Conservation (phyloP, 2,113 vertebrate genomes). For the Etheostoma cragini region DNA sequence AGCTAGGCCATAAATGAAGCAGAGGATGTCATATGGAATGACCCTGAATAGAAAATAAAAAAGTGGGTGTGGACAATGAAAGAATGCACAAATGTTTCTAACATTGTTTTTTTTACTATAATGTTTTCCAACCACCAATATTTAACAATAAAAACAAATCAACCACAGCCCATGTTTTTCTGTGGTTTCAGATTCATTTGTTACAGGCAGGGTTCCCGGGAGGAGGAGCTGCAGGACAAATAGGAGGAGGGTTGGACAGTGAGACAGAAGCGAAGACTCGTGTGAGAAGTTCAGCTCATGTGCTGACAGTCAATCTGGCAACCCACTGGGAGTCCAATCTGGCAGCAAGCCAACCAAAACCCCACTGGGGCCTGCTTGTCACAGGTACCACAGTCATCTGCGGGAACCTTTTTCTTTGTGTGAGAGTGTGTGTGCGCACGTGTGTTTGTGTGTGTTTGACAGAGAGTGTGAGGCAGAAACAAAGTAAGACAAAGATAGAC, state of each 20-base stretch:
- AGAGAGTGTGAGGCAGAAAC: neutral
- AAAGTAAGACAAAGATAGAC: neutral
- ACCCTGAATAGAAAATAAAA: too few species aligned
- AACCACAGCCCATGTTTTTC: neutral
- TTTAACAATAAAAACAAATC: neutral
- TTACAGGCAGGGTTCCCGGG: slow-evolving; percentile 1
- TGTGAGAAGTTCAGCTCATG: slow-evolving; percentile 52
- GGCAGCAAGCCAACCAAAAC: slow-evolving; percentile 53
- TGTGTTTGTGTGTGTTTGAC: neutral
- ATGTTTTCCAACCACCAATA: neutral
- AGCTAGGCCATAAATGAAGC: neutral
- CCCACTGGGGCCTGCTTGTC: slow-evolving; percentile 50
- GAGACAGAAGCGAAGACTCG: slow-evolving; percentile 24
- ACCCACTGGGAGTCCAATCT: slow-evolving; percentile 60
- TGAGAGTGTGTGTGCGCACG: neutral
- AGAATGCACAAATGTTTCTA: neutral
- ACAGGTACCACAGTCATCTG: slow-evolving; percentile 56
- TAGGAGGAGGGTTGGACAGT: slow-evolving; percentile 13
- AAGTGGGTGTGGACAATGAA: neutral
- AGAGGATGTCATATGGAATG: too few species aligned
- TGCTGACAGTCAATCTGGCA: slow-evolving; percentile 70
- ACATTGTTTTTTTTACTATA: neutral
- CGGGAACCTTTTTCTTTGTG: slow-evolving; percentile 1
- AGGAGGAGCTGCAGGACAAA: slow-evolving; percentile 17
- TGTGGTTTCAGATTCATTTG: neutral